These are phyloP conservation scores for Samia ricini DNA, from an alignment of 1,140 invertebrate genomes.

Conservation along the genomic window DNA sequence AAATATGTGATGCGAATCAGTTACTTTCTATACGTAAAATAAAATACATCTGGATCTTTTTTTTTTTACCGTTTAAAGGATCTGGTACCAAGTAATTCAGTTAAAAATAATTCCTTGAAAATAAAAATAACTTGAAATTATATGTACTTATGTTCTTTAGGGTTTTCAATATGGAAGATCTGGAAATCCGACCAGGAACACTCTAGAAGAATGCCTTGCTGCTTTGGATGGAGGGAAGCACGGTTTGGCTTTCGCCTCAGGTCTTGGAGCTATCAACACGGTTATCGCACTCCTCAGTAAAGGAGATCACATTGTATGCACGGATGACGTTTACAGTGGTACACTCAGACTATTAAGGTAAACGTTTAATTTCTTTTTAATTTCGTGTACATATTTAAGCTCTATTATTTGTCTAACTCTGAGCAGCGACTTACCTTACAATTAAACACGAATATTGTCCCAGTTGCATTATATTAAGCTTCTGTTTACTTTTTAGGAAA, in stretches of 20 bases:
- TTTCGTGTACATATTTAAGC: neutral
- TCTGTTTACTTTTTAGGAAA: slow-evolving; percentile 58
- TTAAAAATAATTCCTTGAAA: no score
- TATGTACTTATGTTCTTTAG: slow-evolving; percentile 66
- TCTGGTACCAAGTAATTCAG: no score
- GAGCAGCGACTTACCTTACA: neutral
- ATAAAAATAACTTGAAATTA: no score
- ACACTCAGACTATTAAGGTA: slow-evolving; percentile 85
- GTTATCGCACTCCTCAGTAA: slow-evolving; percentile 85
- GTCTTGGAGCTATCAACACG: slow-evolving; percentile 90
- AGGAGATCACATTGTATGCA: slow-evolving; percentile 95
- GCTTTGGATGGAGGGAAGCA: slow-evolving; percentile 93
- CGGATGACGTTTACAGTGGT: slow-evolving; percentile 98
- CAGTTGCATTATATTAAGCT: neutral
- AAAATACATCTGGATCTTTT: no score
- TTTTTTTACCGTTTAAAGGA: no score
- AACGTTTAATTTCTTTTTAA: neutral
- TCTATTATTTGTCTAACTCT: neutral
- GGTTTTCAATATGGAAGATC: slow-evolving; percentile 95
- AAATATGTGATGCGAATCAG: no score
- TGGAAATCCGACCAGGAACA: slow-evolving; percentile 96
- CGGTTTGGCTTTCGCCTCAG: slow-evolving; percentile 92
- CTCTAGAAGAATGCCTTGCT: slow-evolving; percentile 93
- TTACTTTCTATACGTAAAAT: no score
- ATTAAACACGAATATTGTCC: no score